phyloP scores from a whole-genome alignment of 37 sponge, comb jelly and placozoan genomes.

The Geodia barretti region DNA sequence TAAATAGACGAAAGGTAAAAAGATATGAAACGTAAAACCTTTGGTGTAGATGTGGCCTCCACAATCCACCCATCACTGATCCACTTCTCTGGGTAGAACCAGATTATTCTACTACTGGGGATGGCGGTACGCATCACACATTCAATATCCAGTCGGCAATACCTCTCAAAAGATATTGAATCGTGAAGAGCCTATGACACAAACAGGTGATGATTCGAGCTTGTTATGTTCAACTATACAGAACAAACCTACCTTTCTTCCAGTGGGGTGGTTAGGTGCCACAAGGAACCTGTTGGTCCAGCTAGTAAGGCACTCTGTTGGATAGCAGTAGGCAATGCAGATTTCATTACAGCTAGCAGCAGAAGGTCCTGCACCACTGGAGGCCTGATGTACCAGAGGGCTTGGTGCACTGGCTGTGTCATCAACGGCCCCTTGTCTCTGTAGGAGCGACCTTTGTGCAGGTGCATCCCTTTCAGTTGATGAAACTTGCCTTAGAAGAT shows the following conservation, averaged over 20 bases:
- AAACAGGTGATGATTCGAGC: background rate
- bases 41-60: background rate
- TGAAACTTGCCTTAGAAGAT: background rate
- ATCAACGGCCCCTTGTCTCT: background rate
- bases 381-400: background rate
- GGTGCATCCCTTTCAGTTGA: background rate
- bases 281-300: background rate
- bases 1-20: too few relatives aligned
- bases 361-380: background rate
- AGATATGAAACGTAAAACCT: too few relatives aligned
- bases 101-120: background rate
- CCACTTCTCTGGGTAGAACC: background rate
- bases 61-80: background rate
- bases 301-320: background rate
- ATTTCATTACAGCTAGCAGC: background rate
- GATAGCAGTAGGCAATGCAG: background rate
- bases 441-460: background rate
- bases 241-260: background rate
- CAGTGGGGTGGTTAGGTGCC: background rate
- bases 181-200: background rate
- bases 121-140: background rate
- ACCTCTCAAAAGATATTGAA: background rate
- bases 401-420: background rate
- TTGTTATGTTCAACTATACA: background rate
- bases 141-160: background rate